These are phyloP conservation scores for Berghia stephanieae DNA, from an alignment of 1,140 invertebrate genomes.

Conservation along the genomic window DNA sequence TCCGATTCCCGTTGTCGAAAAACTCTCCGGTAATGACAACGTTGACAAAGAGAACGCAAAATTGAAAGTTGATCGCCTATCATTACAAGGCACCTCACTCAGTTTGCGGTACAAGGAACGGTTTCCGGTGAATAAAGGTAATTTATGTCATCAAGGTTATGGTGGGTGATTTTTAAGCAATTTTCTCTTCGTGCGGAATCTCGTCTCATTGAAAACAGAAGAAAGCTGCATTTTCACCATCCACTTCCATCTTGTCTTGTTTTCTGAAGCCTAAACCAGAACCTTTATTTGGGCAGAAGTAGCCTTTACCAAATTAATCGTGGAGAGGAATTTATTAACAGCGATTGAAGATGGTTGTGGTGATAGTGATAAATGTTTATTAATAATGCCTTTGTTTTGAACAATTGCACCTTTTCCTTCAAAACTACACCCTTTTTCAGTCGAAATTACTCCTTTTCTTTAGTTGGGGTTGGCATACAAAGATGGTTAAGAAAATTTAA, in stretches of 20 bases:
- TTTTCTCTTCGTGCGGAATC: neutral
- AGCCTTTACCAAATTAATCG: no score
- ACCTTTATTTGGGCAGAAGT: no score
- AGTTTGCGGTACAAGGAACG: conserved; percentile 28
- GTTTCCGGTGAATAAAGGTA: conserved; percentile 25
- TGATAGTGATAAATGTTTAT: no score
- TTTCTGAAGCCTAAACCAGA: no score
- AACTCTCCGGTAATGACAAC: neutral
- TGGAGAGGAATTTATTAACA: no score
- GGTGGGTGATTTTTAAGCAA: neutral
- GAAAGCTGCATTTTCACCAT: neutral
- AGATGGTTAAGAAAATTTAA: no score
- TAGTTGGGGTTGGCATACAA: no score
- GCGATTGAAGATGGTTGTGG: no score
- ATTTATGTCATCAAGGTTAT: neutral
- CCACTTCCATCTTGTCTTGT: neutral
- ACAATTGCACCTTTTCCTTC: neutral
- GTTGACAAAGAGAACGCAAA: neutral
- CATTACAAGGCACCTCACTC: conserved; percentile 27
- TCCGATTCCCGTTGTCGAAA: neutral
- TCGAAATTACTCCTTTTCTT: neutral
- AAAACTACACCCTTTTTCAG: neutral
- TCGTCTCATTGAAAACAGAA: neutral
- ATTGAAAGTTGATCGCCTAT: neutral
- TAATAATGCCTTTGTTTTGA: no score